phyloP scores from a whole-genome alignment of 2,113 vertebrate genomes.

The Lycocorax pyrrhopterus region DNA sequence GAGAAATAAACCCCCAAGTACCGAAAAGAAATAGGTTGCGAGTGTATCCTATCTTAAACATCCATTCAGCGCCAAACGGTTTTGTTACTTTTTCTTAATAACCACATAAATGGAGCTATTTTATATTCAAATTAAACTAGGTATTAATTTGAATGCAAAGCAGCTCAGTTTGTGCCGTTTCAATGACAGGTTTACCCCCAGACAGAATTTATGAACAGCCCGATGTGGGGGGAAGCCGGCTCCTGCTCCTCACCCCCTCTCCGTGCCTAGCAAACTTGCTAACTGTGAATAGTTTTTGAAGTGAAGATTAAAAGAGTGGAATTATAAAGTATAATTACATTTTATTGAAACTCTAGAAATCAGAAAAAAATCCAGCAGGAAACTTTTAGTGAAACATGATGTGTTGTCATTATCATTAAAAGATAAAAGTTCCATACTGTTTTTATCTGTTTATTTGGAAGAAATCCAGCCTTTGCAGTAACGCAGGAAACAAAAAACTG shows the following conservation, averaged over 20 bases:
- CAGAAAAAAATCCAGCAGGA: constrained; percentile 78
- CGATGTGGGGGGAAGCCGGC: constrained; percentile 28
- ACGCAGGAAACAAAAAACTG: constrained; percentile 80
- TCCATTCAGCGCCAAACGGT: constrained; percentile 72
- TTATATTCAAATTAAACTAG: constrained; percentile 82
- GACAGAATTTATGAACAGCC: constrained; percentile 59
- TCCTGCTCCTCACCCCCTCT: constrained; percentile 44
- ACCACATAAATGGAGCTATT: constrained; percentile 75
- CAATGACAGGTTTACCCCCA: constrained; percentile 73
- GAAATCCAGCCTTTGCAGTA: constrained; percentile 80
- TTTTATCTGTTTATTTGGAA: constrained; percentile 87
- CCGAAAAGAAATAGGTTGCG: constrained; percentile 37
- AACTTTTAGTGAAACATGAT: constrained; percentile 82
- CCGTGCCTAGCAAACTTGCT: constrained; percentile 65
- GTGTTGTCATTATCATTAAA: constrained; percentile 84
- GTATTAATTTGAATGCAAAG: constrained; percentile 83
- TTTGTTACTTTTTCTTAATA: constrained; percentile 70
- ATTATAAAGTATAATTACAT: constrained; percentile 85
- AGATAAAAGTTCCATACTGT: constrained; percentile 88
- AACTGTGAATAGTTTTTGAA: constrained; percentile 76
- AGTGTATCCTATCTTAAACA: constrained; percentile 72
- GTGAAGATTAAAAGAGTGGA: constrained; percentile 80
- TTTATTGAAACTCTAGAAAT: constrained; percentile 81
- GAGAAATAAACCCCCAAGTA: background rate
- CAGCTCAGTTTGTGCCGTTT: constrained; percentile 69